Evolutionary conservation across 37 sponge, comb jelly and placozoan genomes (phyloP).

Genomic region (Amphimedon queenslandica): DNA sequence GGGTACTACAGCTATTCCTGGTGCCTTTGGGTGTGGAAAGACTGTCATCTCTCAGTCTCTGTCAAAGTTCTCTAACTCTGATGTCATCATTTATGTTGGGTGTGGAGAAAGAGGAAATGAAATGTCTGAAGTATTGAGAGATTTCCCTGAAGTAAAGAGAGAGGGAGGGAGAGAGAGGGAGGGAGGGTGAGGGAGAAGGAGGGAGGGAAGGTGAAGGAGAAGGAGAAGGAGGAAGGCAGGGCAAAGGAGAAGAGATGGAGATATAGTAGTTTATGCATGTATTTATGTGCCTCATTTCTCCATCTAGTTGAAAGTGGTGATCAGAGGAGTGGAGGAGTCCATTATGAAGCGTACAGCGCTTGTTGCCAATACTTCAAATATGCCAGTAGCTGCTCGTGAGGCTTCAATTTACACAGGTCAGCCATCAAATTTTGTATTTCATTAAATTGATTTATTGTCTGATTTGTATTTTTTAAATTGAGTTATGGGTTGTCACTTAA

Average conservation of each 20-base stretch:
- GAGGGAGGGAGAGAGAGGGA: not conserved
- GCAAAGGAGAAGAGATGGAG: not conserved
- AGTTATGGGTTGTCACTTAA: not conserved
- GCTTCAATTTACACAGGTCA: conserved; percentile 99
- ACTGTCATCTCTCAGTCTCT: conserved; percentile 98
- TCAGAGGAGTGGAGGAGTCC: conserved; percentile 83
- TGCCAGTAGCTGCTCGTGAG: conserved; percentile 99
- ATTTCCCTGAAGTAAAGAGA: conserved; percentile 89
- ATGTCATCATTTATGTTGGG: conserved; percentile 98
- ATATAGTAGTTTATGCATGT: not conserved
- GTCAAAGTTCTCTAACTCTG: conserved; percentile 99
- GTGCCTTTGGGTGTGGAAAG: conserved; percentile 99
- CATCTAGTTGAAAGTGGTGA: conserved; percentile 81
- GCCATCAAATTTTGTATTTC: not conserved
- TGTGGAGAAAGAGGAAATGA: conserved; percentile 99
- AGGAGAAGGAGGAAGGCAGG: not conserved
- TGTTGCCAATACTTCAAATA: conserved; percentile 98
- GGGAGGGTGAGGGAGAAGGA: no score
- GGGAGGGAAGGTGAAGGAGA: no score
- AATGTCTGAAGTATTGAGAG: conserved; percentile 97
- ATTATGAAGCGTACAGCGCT: conserved; percentile 99
- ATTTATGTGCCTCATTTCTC: not conserved
- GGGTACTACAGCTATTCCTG: conserved; percentile 98
- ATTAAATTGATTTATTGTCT: not conserved
- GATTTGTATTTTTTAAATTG: not conserved